Percentiles rank a stretch among this genome's conserved stretches.
Conservation (phyloP, 1,140 invertebrate genomes). For the Nephotettix cincticeps region DNA sequence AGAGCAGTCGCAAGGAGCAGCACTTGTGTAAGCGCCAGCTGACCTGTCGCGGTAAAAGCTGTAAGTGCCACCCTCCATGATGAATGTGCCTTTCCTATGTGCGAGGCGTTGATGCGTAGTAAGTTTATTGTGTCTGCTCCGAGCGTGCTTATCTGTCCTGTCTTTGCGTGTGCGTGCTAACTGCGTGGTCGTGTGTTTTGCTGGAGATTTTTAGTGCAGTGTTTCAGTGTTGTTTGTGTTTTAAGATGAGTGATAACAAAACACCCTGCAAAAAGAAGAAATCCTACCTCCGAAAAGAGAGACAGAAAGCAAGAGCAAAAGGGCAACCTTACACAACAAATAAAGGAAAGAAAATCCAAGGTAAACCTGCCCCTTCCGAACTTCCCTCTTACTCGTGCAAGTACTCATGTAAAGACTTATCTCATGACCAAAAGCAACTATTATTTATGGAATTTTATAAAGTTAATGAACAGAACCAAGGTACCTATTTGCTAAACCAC, state of each 20-base stretch:
- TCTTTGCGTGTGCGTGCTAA: too few relatives aligned
- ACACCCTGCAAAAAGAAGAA: too few relatives aligned
- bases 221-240: too few relatives aligned
- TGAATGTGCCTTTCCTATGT: background rate
- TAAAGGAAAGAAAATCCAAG: constrained; percentile 9
- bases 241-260: too few relatives aligned
- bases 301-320: background rate
- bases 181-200: too few relatives aligned
- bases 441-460: constrained; percentile 26
- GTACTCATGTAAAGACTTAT: constrained; percentile 22
- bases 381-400: constrained; percentile 7
- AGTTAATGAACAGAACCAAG: constrained; percentile 26
- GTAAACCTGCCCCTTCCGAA: background rate
- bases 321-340: constrained; percentile 18
- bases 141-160: too few relatives aligned
- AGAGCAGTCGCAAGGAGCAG: too few relatives aligned
- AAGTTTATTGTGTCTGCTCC: too few relatives aligned
- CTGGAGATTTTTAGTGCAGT: too few relatives aligned
- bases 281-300: background rate
- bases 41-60: background rate
- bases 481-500: constrained; percentile 25
- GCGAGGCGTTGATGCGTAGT: too few relatives aligned
- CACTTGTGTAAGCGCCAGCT: constrained; percentile 18
- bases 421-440: constrained; percentile 18
- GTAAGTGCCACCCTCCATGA: too few relatives aligned